Conservation (phyloP, 2,797 vertebrate species). For the Neomorphus geoffroyi region DNA sequence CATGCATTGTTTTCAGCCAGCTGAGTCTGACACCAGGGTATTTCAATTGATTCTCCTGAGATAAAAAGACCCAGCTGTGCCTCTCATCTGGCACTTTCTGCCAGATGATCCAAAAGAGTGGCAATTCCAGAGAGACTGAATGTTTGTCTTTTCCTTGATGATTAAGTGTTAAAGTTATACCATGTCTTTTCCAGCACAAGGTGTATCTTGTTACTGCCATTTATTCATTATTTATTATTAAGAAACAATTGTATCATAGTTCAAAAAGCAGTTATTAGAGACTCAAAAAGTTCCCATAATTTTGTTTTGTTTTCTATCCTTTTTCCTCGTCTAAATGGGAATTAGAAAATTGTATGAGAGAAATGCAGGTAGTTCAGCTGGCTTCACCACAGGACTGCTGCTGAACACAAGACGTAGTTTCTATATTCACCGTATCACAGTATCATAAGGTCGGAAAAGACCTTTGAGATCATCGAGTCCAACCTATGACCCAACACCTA, state of each 20-base stretch:
- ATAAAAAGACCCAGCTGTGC: constrained; percentile 64
- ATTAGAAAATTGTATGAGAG: not conserved
- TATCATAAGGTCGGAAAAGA: too few species aligned
- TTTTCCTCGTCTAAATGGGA: not conserved
- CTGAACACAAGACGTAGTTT: not conserved
- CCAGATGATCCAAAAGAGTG: constrained; percentile 65
- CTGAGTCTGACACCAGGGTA: constrained; percentile 65
- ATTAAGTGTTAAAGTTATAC: not conserved
- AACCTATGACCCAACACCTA: too few species aligned
- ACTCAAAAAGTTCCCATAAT: not conserved
- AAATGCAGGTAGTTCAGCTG: not conserved
- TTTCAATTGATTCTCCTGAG: constrained; percentile 56
- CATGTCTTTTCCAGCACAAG: not conserved
- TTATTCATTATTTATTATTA: not conserved
- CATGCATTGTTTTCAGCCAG: constrained; percentile 29
- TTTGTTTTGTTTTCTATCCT: not conserved
- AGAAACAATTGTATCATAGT: not conserved
- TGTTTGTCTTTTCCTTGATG: not conserved
- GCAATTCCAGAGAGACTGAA: constrained; percentile 29
- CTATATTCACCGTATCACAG: too few species aligned
- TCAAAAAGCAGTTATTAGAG: not conserved
- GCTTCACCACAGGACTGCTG: not conserved
- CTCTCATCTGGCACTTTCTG: constrained; percentile 17
- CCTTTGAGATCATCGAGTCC: too few species aligned
- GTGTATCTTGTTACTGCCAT: not conserved